phyloP scores from a whole-genome alignment of 2,113 vertebrate genomes.

The Oophaga pumilio region DNA sequence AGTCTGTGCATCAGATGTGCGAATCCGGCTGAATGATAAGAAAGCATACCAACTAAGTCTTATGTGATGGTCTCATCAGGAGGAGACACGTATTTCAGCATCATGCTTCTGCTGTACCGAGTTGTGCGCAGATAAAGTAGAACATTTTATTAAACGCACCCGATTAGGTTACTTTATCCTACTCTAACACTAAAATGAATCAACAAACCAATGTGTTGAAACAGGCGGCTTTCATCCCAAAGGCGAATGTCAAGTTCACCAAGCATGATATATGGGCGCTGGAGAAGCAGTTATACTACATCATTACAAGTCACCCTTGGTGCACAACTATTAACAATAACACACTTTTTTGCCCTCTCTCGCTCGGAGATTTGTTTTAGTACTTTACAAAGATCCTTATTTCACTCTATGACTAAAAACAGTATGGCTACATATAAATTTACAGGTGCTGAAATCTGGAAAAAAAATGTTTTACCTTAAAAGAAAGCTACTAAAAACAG shows the following conservation, averaged over 20 bases:
- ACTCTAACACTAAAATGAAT: conserved; percentile 30
- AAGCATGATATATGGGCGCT: conserved; percentile 25
- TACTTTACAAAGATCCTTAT: neutral
- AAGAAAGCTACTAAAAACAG: neutral
- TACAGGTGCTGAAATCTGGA: conserved; percentile 21
- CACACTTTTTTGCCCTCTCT: conserved; percentile 30
- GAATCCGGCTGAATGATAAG: neutral
- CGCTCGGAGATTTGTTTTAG: conserved; percentile 26
- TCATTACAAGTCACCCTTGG: conserved; percentile 39
- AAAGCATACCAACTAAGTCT: neutral
- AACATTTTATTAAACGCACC: conserved; percentile 14
- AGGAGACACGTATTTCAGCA: neutral
- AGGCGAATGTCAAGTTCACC: conserved; percentile 21
- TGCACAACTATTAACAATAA: conserved; percentile 39
- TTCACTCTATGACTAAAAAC: conserved; percentile 16
- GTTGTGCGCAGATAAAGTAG: neutral
- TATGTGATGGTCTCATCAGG: neutral
- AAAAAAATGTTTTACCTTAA: conserved; percentile 1
- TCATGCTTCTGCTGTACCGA: no score
- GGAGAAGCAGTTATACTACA: conserved; percentile 28
- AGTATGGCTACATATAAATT: conserved; percentile 12
- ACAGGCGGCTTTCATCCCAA: conserved; percentile 23
- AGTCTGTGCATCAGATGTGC: no score
- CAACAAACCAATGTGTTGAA: conserved; percentile 36
- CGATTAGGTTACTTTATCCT: conserved; percentile 30